Percentiles rank a stretch among this genome's conserved stretches.
phyloP scores from a whole-genome alignment of 2,797 vertebrate genomes.

The Notamacropus eugenii region DNA sequence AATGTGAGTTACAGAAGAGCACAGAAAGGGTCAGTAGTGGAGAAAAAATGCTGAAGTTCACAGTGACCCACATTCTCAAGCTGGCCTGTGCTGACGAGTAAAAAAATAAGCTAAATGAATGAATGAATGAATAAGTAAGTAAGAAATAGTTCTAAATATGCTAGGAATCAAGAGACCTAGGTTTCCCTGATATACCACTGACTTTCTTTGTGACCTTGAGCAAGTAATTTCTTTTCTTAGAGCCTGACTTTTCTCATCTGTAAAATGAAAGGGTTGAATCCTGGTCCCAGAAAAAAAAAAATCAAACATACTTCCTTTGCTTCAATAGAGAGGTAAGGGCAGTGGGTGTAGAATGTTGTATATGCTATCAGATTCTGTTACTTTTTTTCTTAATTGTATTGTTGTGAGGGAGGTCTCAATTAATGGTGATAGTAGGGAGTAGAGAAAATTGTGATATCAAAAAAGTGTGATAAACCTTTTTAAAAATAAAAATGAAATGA shows the following conservation, averaged over 20 bases:
- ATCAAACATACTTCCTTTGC: background rate
- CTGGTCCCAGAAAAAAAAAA: background rate
- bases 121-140: background rate
- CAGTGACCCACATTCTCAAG: background rate
- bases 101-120: background rate
- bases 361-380: background rate
- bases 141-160: background rate
- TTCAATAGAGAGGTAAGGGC: background rate
- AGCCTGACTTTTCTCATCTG: background rate
- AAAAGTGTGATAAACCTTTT: background rate
- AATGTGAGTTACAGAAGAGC: background rate
- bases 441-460: background rate
- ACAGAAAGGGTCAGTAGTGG: background rate
- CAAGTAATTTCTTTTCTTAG: background rate
- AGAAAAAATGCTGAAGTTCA: background rate
- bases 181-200: background rate
- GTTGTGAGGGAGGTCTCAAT: background rate
- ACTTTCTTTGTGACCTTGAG: background rate
- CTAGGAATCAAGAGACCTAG: background rate
- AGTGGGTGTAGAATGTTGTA: background rate
- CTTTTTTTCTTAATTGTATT: background rate
- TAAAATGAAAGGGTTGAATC: background rate
- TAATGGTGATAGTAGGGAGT: background rate
- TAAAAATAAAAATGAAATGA: background rate
- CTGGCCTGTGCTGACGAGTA: background rate